A percentile compares a stretch with the other conserved stretches of the same genome.
Evolutionary conservation across 2,888 invertebrate species (phyloP).

Genomic region (Scotopteryx bipunctaria): DNA sequence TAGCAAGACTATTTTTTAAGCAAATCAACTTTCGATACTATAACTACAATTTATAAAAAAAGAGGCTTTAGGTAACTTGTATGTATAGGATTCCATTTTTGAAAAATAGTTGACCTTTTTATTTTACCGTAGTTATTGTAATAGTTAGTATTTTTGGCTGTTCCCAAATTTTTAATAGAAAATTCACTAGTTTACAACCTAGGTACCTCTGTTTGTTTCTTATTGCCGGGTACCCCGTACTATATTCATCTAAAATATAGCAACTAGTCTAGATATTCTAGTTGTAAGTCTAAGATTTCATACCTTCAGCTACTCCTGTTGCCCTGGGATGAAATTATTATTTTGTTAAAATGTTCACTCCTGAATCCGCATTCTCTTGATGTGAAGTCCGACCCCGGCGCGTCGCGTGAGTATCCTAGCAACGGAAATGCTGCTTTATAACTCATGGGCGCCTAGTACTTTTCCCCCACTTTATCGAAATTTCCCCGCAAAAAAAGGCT

Average conservation of each 20-base stretch:
- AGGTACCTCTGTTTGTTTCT: slow-evolving; percentile 28
- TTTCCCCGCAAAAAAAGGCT: slow-evolving; percentile 54
- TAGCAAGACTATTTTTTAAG: too few species aligned
- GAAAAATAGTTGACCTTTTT: too few species aligned
- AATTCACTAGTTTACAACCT: too few species aligned
- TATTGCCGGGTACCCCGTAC: slow-evolving; percentile 37
- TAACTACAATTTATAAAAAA: too few species aligned
- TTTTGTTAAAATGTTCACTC: slow-evolving; percentile 60
- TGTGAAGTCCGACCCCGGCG: background rate
- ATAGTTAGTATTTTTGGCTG: too few species aligned
- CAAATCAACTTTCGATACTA: too few species aligned
- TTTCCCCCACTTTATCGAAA: slow-evolving; percentile 75
- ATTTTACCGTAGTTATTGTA: too few species aligned
- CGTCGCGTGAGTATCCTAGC: slow-evolving; percentile 10
- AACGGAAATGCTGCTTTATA: slow-evolving; percentile 30
- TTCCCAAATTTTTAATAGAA: too few species aligned
- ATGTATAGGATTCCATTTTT: too few species aligned
- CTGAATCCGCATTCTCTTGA: background rate
- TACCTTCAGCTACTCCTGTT: slow-evolving; percentile 46
- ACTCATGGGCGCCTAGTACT: slow-evolving; percentile 57
- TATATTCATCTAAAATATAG: slow-evolving; percentile 55
- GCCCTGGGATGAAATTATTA: slow-evolving; percentile 64
- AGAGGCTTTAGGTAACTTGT: too few species aligned
- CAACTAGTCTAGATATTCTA: slow-evolving; percentile 55
- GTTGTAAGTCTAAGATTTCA: slow-evolving; percentile 49